phyloP scores from a whole-genome alignment of 2,888 invertebrate species.

The Thymelicus sylvestris region DNA sequence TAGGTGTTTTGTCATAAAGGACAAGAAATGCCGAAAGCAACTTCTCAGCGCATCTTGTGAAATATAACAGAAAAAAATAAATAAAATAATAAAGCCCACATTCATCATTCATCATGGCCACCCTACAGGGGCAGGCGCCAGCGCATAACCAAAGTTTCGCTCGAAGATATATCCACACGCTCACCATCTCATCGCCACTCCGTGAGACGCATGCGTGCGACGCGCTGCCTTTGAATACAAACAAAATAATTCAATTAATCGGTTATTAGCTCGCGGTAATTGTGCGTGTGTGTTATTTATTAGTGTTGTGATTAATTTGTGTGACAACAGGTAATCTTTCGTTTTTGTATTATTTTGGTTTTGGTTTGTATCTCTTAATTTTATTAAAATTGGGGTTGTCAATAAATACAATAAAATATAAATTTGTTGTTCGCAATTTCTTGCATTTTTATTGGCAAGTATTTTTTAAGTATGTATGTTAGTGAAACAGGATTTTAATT shows the following conservation, averaged over 20 bases:
- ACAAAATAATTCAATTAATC: slow-evolving; percentile 1
- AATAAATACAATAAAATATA: too few species aligned
- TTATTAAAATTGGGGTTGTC: not conserved
- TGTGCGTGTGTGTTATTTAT: slow-evolving; percentile 14
- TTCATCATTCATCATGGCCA: slow-evolving; percentile 47
- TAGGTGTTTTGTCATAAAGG: too few species aligned
- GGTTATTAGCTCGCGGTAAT: slow-evolving; percentile 2
- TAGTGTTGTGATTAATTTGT: slow-evolving; percentile 9
- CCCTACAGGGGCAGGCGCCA: slow-evolving; percentile 43
- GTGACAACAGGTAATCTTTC: slow-evolving; percentile 9
- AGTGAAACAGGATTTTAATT: too few species aligned
- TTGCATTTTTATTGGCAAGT: too few species aligned
- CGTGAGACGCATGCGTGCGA: slow-evolving; percentile 49
- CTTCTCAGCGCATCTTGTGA: too few species aligned
- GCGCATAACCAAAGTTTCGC: slow-evolving; percentile 34
- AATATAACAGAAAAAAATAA: too few species aligned
- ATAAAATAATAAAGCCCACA: too few species aligned
- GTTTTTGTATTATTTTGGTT: not conserved
- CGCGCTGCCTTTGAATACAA: slow-evolving; percentile 28
- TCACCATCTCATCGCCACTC: slow-evolving; percentile 47
- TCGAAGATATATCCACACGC: slow-evolving; percentile 51
- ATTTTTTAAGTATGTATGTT: too few species aligned
- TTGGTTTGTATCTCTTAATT: not conserved
- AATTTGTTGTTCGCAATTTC: too few species aligned
- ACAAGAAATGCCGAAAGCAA: too few species aligned